These are phyloP conservation scores for Papio anubis DNA, from an alignment of 2,113 vertebrate species.

Conservation along the genomic window DNA sequence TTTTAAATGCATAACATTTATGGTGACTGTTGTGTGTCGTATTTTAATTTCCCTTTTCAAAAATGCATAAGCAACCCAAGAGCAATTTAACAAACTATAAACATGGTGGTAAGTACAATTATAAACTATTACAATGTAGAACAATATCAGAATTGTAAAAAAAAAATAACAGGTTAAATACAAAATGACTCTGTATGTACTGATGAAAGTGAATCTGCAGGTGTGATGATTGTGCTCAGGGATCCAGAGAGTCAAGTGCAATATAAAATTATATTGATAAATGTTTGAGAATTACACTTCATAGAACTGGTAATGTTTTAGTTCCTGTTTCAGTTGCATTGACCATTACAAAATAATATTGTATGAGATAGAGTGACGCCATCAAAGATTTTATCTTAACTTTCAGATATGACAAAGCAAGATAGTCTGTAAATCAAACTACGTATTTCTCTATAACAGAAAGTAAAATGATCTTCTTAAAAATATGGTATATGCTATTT, in stretches of 20 bases:
- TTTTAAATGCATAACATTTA: background rate
- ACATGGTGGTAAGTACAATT: background rate
- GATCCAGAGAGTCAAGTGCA: background rate
- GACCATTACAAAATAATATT: background rate
- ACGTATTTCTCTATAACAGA: background rate
- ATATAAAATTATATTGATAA: background rate
- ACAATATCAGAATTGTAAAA: background rate
- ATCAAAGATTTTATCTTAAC: background rate
- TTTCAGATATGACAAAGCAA: background rate
- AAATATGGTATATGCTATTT: background rate
- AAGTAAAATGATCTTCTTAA: background rate
- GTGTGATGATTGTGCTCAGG: background rate
- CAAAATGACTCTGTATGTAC: background rate
- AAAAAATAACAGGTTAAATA: background rate
- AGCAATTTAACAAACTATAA: background rate
- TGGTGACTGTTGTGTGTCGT: background rate
- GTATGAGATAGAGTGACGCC: background rate
- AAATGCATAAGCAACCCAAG: background rate
- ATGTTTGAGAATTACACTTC: background rate
- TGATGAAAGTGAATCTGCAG: background rate
- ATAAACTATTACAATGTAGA: background rate
- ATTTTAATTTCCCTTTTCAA: background rate
- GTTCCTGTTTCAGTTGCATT: background rate
- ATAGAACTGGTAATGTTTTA: background rate
- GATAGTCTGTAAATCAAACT: background rate